Base-by-base conservation (phyloP, 2,888 invertebrate genomes). In the Odontomyia ornata region DNA sequence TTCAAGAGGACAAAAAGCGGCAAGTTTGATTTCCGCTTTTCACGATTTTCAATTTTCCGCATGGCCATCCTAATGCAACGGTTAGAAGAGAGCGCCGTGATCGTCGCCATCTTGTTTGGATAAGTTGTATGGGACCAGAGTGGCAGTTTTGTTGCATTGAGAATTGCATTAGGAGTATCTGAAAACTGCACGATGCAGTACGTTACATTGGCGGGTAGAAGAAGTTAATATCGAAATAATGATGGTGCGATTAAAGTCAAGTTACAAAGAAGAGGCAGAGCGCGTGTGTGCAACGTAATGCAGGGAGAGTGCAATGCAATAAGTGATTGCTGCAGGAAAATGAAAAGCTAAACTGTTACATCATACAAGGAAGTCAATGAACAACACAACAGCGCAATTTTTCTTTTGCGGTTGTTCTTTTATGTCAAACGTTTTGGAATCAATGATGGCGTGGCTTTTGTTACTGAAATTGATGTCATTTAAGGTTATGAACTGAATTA, bases 361-460 rank as follows among this genome's bases (percentile, higher is more conserved):
- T 69, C 69, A 69, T 46, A 69, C 47, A 11, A 69, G 69, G 69
- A 69, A 69, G 69, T 69, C 69, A 69, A 69, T 47, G 69, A 25
- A 47, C 69, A 69, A 60, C 30, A 65, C 36, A 30, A 65, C 9
- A 5, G 36, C 36, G n/a, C n/a, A n/a, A 36, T 5, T 65, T 65
- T 65, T 65, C 65, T 65, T 65, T 65, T 65, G 65, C 36, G 65
- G 65, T 65, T 65, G 30, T 65, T 65, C 65, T 36, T 65, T 64
- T 25, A 27, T n/a, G 13, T 25, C 13, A 62, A 36, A 36, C 36
- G 5, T 5, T 52, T 52, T 15, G n/a, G n/a, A n/a, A n/a, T n/a
- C n/a, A n/a, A n/a, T n/a, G 13, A 52, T 52, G 52, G 5, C 5
- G 36, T 9, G 65, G 36, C 65, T 36, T 65, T 65, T 65, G 36